Evolutionary conservation across 2,888 invertebrate species (phyloP), one percentile per base, ranked within the genome.

Genomic region (Tenthredo distinguenda): DNA sequence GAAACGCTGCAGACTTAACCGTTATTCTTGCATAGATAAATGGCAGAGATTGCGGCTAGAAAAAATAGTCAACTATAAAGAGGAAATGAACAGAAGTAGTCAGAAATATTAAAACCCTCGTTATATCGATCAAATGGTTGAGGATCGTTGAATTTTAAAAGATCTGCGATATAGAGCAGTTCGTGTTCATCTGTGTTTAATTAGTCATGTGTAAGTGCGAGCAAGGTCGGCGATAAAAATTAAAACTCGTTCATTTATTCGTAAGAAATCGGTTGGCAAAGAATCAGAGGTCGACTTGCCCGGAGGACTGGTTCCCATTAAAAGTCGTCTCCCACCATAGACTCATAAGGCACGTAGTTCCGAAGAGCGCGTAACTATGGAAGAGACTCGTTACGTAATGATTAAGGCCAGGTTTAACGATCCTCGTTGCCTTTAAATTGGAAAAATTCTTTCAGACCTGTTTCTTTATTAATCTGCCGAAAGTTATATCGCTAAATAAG

Each of bases 201-300:
- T 62, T 21, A 62, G 62, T 26, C 9, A 34, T 68, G 68, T 68
- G 18, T 68, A 68, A 31, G 34, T 15, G 68, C 34, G 34, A 68
- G 34, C 68, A 68, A 86, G 58, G 62, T 86, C 84, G 55, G 50
- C 58, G 50, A 81, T 62, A 82, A 85, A 86, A 26, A 86, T 82
- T 85, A 74, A 65, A 74, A 74, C 47, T 72, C 68, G 47, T 84
- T 58, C 84, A 43, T 81, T 47, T 65, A 55, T 71, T 50, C 47
- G 62, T 50, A 72, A 72, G 84, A 85, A 71, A 86, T 83, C n/a
- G 26, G 79, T 81, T 81, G 62, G 37, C 34, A 62, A 81, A 81
- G 58, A 62, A 40, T 40, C 37, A 40, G 62, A 62, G 58, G 62
- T 40, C 79, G 58, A 31, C n/a, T 12, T 58, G 37, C 81, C 81